Percentiles rank a stretch among this genome's conserved stretches.
Conservation (phyloP, 2,113 vertebrate genomes). For the Syrrhaptes paradoxus region DNA sequence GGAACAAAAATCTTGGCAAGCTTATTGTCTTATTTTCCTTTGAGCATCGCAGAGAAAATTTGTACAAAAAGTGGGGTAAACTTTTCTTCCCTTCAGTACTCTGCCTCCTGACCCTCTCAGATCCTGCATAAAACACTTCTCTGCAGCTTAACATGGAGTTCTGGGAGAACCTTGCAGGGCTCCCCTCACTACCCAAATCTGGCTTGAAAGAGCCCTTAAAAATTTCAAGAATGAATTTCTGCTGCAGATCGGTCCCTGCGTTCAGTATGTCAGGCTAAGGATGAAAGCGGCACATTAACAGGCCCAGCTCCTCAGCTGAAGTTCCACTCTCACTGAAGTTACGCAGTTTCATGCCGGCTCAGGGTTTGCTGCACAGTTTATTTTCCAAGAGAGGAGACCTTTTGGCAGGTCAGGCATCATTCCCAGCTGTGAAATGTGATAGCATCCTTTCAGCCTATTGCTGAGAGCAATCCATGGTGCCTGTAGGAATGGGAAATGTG, state of each 20-base stretch:
- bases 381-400: neutral
- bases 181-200: neutral
- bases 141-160: neutral
- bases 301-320: neutral
- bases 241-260: neutral
- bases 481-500: neutral
- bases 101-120: neutral
- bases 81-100: neutral
- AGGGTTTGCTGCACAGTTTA: neutral
- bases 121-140: fast-evolving
- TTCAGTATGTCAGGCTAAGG: neutral
- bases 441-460: neutral
- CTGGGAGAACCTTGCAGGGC: neutral
- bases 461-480: neutral
- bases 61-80: neutral
- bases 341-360: fast-evolving
- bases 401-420: neutral
- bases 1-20: neutral
- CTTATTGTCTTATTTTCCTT: neutral
- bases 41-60: neutral
- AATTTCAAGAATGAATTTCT: neutral
- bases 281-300: fast-evolving
- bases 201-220: neutral
- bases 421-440: neutral
- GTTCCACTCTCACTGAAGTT: neutral